phyloP scores from a whole-genome alignment of 2,797 vertebrate genomes.

The Trichosurus vulpecula region DNA sequence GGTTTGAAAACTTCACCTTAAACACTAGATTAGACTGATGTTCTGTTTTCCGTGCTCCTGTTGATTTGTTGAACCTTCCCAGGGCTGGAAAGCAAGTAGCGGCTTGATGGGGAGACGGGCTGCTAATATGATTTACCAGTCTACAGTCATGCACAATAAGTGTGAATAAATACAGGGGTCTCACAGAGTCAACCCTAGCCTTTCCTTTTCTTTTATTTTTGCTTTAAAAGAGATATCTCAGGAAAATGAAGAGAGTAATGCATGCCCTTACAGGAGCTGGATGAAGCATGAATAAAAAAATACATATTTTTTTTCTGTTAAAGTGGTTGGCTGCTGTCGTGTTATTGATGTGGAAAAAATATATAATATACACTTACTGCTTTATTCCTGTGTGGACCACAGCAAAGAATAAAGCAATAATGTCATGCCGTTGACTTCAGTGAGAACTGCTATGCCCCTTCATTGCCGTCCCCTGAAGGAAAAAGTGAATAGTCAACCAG shows the following conservation, averaged over 20 bases:
- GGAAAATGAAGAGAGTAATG: slow-evolving; percentile 89
- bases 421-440: slow-evolving; percentile 54
- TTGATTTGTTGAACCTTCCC: slow-evolving; percentile 95
- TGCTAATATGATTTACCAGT: slow-evolving; percentile 96
- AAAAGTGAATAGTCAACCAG: slow-evolving; percentile 35
- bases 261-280: slow-evolving; percentile 89
- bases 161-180: slow-evolving; percentile 92
- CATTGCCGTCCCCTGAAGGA: slow-evolving; percentile 37
- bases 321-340: slow-evolving; percentile 82
- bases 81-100: slow-evolving; percentile 91
- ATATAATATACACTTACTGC: slow-evolving; percentile 73
- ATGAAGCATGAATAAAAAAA: slow-evolving; percentile 82
- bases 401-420: slow-evolving; percentile 61
- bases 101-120: slow-evolving; percentile 89
- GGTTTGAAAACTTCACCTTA: slow-evolving; percentile 93
- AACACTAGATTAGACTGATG: slow-evolving; percentile 94
- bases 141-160: slow-evolving; percentile 96
- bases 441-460: slow-evolving; percentile 33
- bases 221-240: slow-evolving; percentile 86
- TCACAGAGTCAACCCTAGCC: slow-evolving; percentile 91
- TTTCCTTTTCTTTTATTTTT: slow-evolving; percentile 88
- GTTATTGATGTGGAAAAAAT: slow-evolving; percentile 71
- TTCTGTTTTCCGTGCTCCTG: slow-evolving; percentile 94
- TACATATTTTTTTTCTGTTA: slow-evolving; percentile 82
- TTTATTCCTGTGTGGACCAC: slow-evolving; percentile 70